Evolutionary conservation across 2,113 vertebrate species (phyloP), one percentile per base, ranked within the genome.

Genomic region (Catharus fuscescens): DNA sequence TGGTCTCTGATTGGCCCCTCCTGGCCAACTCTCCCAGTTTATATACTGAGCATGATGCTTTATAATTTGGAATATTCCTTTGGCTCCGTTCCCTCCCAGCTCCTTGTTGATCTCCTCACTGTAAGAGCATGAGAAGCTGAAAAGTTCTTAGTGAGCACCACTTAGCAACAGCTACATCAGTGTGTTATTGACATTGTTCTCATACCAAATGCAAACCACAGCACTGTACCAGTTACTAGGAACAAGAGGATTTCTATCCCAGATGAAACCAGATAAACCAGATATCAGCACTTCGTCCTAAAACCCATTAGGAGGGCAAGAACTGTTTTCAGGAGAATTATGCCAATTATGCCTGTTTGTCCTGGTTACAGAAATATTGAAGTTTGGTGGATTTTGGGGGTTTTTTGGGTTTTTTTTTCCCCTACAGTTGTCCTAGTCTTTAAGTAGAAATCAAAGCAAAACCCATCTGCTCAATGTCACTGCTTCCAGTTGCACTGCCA

Each of bases 1-100:
- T 10, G 8, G 23, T 36, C 26, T 15, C 0, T 0, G 19, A 23
- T 4, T 19, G 19, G 6, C 2, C 13, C 16, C 18, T 60, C 8
- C 45, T 38, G 38, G n/a, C 16, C 45, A 74, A 12, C 6, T 31
- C 29, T 24, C n/a, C n/a, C 29, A 34, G 24, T 53, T n/a, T 47
- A 25, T 47, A 29, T 18, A 61, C 24, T 9, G 11, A 34, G 4
- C 19, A 31, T 47, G 70, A n/a, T 1, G 2, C 61, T 38, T 23
- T 21, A 25, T 31, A 24, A 2, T 29, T 14, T 31, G 24, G 16
- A 67, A 53, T 60, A 40, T 53, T 45, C 24, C 32, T 53, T 25
- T 53, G 24, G 13, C 24, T 52, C 14, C 47, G 11, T 13, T 60
- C n/a, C 11, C 53, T 67, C 23, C 53, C 53, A 74, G 38, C 10